Base-by-base conservation (phyloP, 1,140 invertebrate species). In the Vanessa atalanta region DNA sequence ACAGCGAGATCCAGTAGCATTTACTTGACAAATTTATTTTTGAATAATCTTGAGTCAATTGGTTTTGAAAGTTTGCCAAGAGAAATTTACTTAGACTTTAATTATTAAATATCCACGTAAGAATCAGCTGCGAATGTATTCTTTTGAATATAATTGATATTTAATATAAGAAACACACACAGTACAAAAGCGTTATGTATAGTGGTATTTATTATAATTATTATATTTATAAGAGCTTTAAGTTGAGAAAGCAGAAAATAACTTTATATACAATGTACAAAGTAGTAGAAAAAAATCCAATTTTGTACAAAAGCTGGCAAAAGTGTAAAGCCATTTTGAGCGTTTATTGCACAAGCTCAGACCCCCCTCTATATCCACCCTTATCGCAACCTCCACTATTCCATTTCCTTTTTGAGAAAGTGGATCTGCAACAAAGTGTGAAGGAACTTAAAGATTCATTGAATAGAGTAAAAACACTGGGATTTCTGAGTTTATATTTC, bases 371-470 rank as follows among this genome's bases (percentile, higher is more conserved):
- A 12, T 5, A 23, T 12, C 53, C 53, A 23, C 51, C 51, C 16
- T 20, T 20, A 11, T n/a, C 20, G 20, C 53, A 57, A 11, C 16
- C 53, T 23, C 20, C 53, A 20, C 53, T 57, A 23, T 57, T 57
- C 53, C 53, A 23, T 57, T 57, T 57, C 20, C 53, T 23, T 23
- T 57, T 23, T 23, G 53, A 57, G 53, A 57, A 57, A 57, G 20
- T 20, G 20, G 53, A 57, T 57, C 53, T 23, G 53, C 53, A 23
- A 57, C 53, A 57, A 57, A 57, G 53, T 57, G 53, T 57, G 23
- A 53, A 57, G 53, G 11, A 57, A 57, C 20, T 57, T 23, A 16
- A 8, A 23, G 20, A 57, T 57, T 57, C 16, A 57, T 57, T 57
- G 53, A 57, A 26, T 20, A 16, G 11, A 23, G 20, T 57, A 57